phyloP scores from a whole-genome alignment of 1,140 invertebrate species.

The Chrysomallon squamiferum region DNA sequence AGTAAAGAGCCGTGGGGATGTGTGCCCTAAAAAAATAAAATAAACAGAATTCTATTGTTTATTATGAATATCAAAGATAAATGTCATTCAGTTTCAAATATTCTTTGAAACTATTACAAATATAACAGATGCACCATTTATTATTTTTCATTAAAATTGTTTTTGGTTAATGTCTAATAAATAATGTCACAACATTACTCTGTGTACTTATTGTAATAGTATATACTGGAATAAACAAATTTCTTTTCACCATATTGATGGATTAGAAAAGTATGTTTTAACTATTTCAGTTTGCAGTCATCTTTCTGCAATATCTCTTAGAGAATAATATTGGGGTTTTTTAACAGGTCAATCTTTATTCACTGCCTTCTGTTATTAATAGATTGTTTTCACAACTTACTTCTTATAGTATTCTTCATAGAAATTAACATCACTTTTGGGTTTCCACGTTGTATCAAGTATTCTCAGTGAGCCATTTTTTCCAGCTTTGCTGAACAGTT shows the following conservation, averaged over 20 bases:
- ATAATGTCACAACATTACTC: background rate
- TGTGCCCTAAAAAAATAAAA: slow-evolving; percentile 25
- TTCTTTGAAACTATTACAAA: background rate
- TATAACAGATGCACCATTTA: background rate
- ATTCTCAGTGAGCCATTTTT: slow-evolving; percentile 16
- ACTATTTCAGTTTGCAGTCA: no score
- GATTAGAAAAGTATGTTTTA: no score
- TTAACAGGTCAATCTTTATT: no score
- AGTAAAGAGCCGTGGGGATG: slow-evolving; percentile 37
- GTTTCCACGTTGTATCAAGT: slow-evolving; percentile 28
- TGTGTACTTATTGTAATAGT: background rate
- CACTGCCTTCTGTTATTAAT: no score
- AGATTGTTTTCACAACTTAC: slow-evolving; percentile 18
- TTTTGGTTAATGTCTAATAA: background rate
- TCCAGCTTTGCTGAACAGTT: background rate
- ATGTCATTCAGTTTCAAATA: background rate
- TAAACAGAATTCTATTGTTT: background rate
- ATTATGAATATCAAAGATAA: background rate
- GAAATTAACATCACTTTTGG: slow-evolving; percentile 28
- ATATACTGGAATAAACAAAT: background rate
- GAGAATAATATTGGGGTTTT: no score
- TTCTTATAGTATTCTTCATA: slow-evolving; percentile 29
- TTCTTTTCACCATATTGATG: background rate
- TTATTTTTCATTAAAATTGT: background rate
- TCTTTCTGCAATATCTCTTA: no score